A percentile compares a stretch with the other conserved stretches of the same genome.
Conservation (phyloP, 2,113 vertebrate genomes). For the Neolamprologus kungweensis region DNA sequence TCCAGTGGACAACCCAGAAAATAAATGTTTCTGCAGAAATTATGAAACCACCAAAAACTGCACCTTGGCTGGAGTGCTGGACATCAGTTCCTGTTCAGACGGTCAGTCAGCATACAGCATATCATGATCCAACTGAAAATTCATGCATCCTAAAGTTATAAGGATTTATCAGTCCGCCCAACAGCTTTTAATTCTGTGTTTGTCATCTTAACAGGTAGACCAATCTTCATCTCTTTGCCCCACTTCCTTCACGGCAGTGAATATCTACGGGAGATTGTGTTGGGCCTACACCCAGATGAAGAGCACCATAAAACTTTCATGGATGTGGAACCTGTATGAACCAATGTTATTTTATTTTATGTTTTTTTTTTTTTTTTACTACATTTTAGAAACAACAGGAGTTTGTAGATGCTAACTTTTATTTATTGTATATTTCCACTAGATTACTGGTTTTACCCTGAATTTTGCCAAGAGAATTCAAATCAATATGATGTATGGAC, state of each 20-base stretch:
- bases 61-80: constrained; percentile 77
- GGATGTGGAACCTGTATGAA: constrained; percentile 90
- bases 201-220: constrained; percentile 64
- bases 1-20: constrained; percentile 73
- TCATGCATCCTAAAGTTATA: neutral
- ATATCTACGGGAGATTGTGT: constrained; percentile 38
- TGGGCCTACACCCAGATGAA: constrained; percentile 72
- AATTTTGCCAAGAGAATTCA: constrained; percentile 89
- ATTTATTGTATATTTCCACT: constrained; percentile 3
- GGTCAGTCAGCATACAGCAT: constrained; percentile 53
- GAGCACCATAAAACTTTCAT: constrained; percentile 82
- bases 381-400: neutral
- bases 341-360: neutral
- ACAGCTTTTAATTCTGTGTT: neutral
- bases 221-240: constrained; percentile 84
- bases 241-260: constrained; percentile 85
- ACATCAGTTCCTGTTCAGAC: constrained; percentile 75
- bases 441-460: constrained; percentile 90
- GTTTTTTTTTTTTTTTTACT: neutral
- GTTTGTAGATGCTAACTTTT: neutral
- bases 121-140: neutral
- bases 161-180: neutral
- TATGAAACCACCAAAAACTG: constrained; percentile 68
- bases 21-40: constrained; percentile 82
- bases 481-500: constrained; percentile 83